Evolutionary conservation across 2,797 vertebrate species (phyloP), one percentile per base, ranked within the genome.

Genomic region (Esox masquinongy): DNA sequence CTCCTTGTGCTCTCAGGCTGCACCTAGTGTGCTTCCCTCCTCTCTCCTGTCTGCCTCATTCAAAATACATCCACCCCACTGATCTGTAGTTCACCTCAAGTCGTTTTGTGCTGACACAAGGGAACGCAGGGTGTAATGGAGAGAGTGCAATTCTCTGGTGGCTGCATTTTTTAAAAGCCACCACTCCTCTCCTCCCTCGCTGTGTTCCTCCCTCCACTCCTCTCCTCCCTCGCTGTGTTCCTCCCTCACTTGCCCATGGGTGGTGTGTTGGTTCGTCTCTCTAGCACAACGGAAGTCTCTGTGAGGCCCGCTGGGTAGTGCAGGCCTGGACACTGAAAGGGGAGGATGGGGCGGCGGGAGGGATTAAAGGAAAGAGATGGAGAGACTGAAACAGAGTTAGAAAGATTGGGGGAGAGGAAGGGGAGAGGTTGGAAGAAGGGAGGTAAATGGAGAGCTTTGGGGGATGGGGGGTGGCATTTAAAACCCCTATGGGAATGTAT

Each of bases 401-500:
- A 24, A 19, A 29, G 63, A 66, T 31, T 36, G 24, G 61, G 16
- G 17, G 31, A 15, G 67, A 43, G 67, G 22, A n/a, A 39, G 34
- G 17, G 67, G 34, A 72, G 50, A 7, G 26, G 68, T 31, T 72
- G 73, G 26, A 7, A 68, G 47, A 61, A 83, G 64, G 19, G 72
- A 39, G 22, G 19, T 56, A 17, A 17, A 19, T 36, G 47, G 34
- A 49, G 72, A 17, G 16, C 53, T 47, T 2, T 47, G 43, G 12
- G 43, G 19, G 63, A 56, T 19, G 67, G 86, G 86, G 86, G 90
- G 90, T 83, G 82, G 85, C 87, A 87, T 92, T 93, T 91, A 85
- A 89, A 91, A 85, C 79, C 90, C 91, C 81, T 82, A 76, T 84
- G 86, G 85, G 90, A 90, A 86, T 86, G 83, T 85, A 82, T 84